Evolutionary conservation across 2,797 vertebrate species (phyloP), one percentile per base, ranked within the genome.

Genomic region (Alauda arvensis): DNA sequence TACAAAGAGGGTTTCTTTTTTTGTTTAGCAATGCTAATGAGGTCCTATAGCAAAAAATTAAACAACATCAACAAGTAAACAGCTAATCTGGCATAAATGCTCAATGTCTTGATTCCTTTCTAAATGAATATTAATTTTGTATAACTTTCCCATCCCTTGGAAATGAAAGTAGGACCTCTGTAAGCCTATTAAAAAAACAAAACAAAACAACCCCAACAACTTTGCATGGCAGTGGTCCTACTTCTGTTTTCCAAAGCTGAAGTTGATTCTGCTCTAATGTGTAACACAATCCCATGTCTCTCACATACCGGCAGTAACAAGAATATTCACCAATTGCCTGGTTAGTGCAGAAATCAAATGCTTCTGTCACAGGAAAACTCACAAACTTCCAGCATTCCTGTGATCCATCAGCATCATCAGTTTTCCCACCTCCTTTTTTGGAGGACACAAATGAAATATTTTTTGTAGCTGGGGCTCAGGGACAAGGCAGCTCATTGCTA

Each of bases 221-320:
- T 74, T 77, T 68, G 18, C 28, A 39, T n/a, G 51, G 59, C 59
- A 65, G 26, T 40, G 45, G 10, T 62, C 17, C 31, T 52, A 14
- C n/a, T 83, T 85, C 43, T 42, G 15, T 70, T 79, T 82, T 87
- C 40, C 52, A 66, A 85, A 76, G 63, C 33, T 76, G 83, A 72
- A 49, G 33, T 12, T 49, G 43, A 39, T 78, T 88, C 49, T 37
- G 8, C 29, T 76, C 6, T 42, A 42, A 53, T 23, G 33, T 60
- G 29, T 51, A 21, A 39, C 18, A 12, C 0, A 0, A 39, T 45
- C 6, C 40, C 1, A 1, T 18, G 21, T 55, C 11, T 77, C 43
- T 81, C 18, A 25, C 2, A 1, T n/a, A 37, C 33, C 14, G 63
- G 43, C 12, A 82, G 34, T 10, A 74, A 45, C 29, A 49, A 61